phyloP scores from a whole-genome alignment of 1,140 invertebrate species.

The Cotesia chilonis region DNA sequence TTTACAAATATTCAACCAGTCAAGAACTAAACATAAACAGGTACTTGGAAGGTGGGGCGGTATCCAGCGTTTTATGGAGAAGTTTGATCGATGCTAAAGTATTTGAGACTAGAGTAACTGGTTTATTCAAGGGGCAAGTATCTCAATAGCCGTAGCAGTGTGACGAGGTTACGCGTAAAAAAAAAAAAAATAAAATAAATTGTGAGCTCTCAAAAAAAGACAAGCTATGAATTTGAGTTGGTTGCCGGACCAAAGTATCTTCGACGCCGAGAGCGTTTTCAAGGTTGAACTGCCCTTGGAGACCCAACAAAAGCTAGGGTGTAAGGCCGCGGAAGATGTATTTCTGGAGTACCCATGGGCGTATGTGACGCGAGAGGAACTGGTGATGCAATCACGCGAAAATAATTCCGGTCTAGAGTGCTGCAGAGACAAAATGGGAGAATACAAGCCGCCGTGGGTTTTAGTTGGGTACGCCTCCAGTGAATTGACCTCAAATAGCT shows the following conservation, averaged over 20 bases:
- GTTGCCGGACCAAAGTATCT: slow-evolving; percentile 51
- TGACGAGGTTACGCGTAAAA: background rate
- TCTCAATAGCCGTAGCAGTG: too few species aligned
- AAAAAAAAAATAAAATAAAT: background rate
- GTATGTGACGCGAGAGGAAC: slow-evolving; percentile 66
- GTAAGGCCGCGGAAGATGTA: slow-evolving; percentile 60
- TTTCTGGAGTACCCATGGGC: slow-evolving; percentile 79
- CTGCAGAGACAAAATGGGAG: slow-evolving; percentile 61
- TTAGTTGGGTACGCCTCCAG: slow-evolving; percentile 74
- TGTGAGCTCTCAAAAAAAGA: slow-evolving; percentile 41
- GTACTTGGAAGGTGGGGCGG: background rate
- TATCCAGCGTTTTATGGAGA: background rate
- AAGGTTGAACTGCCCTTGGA: slow-evolving; percentile 44
- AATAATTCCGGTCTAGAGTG: slow-evolving; percentile 63
- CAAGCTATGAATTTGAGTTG: slow-evolving; percentile 43
- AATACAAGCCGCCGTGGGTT: slow-evolving; percentile 67
- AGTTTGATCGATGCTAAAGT: slow-evolving; percentile 49
- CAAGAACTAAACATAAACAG: background rate
- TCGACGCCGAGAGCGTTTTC: slow-evolving; percentile 48
- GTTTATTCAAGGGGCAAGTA: background rate
- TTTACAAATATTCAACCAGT: too few species aligned
- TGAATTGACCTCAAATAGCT: slow-evolving; percentile 68
- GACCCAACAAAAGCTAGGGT: slow-evolving; percentile 49
- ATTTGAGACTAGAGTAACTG: background rate
- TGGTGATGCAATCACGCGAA: slow-evolving; percentile 57